Evolutionary conservation across 2,888 invertebrate species (phyloP), one percentile per base, ranked within the genome.

Genomic region (Lasioglossum oenotherae): DNA sequence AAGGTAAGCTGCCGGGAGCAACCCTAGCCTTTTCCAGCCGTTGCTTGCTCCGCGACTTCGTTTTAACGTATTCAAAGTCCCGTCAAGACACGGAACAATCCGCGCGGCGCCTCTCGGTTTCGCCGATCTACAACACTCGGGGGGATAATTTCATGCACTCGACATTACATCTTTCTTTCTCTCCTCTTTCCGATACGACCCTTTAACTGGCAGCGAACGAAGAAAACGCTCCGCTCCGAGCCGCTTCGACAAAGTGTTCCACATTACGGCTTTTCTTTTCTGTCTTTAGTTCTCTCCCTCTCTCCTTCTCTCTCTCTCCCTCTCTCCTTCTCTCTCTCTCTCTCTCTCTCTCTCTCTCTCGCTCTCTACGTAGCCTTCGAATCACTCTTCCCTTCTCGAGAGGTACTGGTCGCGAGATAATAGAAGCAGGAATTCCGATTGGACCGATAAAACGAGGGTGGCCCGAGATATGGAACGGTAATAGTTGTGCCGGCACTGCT

Each of bases 61-160:
- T 85, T 87, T 86, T 81, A 85, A 80, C 86, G 84, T 86, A 91
- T 90, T 92, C 91, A 87, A 91, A 92, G 78, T 89, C 90, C 87
- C 89, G 89, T 91, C 93, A 91, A 91, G 90, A 90, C 71, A 14
- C 89, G 89, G 91, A 91, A 92, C 88, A 92, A 91, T 87, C 90
- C 93, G 89, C 83, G 86, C 46, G 60, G 74, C 82, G 83, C 38
- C 87, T 87, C 83, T 87, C 80, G 77, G 84, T 85, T 85, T 78
- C 86, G 83, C 76, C 90, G 90, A 90, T 90, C 91, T 93, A 95
- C 93, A 92, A 92, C 92, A 91, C 95, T 89, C 94, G 78, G 78
- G 94, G 94, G 95, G 92, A 94, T 94, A 94, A 94, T 95, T 93
- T 93, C 92, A 91, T 91, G 93, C 92, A 92, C 91, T 92, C 90